Evolutionary conservation across 2,888 invertebrate genomes (phyloP).

Genomic region (Pheosia tremula): DNA sequence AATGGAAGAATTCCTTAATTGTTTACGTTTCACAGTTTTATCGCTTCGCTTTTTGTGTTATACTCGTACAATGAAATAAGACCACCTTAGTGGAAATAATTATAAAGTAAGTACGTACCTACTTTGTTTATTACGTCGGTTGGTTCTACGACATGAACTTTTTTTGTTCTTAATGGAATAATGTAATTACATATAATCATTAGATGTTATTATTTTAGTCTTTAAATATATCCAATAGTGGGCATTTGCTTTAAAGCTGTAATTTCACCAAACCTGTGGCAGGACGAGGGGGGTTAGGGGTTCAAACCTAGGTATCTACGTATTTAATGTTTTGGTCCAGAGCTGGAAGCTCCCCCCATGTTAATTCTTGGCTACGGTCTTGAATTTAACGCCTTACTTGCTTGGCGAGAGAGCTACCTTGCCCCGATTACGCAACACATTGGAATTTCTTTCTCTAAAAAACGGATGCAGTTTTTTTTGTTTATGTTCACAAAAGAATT

Average conservation of each 20-base stretch:
- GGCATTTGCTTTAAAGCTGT: no score
- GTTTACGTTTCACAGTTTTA: constrained; percentile 22
- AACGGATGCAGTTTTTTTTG: neutral
- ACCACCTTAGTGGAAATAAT: constrained; percentile 13
- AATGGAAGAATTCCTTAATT: constrained; percentile 20
- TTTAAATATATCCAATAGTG: no score
- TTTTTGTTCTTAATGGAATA: no score
- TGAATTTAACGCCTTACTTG: neutral
- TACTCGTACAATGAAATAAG: constrained; percentile 17
- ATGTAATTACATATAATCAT: no score
- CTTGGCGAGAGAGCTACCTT: neutral
- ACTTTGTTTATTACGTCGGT: no score
- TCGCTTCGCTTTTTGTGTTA: constrained; percentile 20
- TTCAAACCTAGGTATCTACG: no score
- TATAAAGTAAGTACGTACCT: neutral
- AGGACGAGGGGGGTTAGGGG: no score
- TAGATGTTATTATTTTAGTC: no score
- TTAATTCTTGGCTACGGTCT: no score
- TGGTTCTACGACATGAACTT: no score
- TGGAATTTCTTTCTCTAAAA: neutral
- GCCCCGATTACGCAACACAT: neutral
- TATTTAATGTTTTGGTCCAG: neutral
- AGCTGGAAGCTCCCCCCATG: no score
- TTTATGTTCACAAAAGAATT: constrained; percentile 16
- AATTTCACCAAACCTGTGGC: no score